Conservation (phyloP, 2,888 invertebrate species). For the Mesochorus sp. region DNA sequence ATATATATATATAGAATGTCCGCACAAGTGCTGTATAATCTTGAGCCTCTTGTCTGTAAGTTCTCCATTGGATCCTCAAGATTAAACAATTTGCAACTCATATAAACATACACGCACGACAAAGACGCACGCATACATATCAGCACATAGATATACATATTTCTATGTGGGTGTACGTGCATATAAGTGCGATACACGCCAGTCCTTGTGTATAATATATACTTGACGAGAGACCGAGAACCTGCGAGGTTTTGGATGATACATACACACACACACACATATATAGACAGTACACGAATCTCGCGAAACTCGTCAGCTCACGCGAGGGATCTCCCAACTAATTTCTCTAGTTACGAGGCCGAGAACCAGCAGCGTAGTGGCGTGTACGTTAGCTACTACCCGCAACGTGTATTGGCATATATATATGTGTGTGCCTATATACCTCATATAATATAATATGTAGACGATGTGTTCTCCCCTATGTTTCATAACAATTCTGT, state of each 20-base stretch:
- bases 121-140: background rate
- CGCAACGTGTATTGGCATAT: background rate
- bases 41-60: constrained; percentile 33
- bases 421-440: background rate
- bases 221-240: constrained; percentile 26
- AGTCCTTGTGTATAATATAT: too few relatives aligned
- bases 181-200: background rate
- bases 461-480: constrained; percentile 24
- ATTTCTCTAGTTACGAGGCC: constrained; percentile 65
- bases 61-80: constrained; percentile 50
- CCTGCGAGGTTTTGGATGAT: constrained; percentile 1
- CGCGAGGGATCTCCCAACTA: constrained; percentile 67
- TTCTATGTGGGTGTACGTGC: background rate
- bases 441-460: background rate
- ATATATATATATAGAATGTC: too few relatives aligned
- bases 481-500: constrained; percentile 65
- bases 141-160: background rate
- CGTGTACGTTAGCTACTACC: constrained; percentile 53
- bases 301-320: constrained; percentile 57
- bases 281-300: too few relatives aligned
- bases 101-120: background rate
- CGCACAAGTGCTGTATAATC: constrained; percentile 44
- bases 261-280: background rate
- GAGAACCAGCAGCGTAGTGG: constrained; percentile 46
- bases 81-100: constrained; percentile 58